These are phyloP conservation scores for Pangasius krempfi DNA, from an alignment of 2,797 vertebrate species.

Conservation along the genomic window DNA sequence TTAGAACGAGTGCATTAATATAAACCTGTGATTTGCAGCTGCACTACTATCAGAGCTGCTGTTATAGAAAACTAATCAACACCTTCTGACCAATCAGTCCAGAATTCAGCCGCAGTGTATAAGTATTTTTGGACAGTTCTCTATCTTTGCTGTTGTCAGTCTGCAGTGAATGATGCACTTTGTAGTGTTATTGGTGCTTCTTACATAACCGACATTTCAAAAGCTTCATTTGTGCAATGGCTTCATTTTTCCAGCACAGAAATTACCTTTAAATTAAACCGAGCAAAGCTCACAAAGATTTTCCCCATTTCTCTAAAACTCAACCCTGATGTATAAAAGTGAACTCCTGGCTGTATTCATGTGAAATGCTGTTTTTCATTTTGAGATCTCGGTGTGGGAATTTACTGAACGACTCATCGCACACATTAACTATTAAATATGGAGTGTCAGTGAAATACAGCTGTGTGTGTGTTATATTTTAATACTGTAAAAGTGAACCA, in stretches of 20 bases:
- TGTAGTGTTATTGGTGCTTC: not conserved
- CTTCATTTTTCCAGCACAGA: not conserved
- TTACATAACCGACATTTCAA: not conserved
- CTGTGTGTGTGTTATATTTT: not conserved
- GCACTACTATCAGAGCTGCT: not conserved
- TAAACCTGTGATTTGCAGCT: not conserved
- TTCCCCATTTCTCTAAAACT: not conserved
- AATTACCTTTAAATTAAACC: not conserved
- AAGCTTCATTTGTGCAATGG: not conserved
- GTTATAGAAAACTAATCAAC: not conserved
- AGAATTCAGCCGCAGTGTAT: not conserved
- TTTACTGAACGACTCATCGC: not conserved
- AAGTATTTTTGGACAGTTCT: not conserved
- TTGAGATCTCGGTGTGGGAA: not conserved
- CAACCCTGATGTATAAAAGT: not conserved
- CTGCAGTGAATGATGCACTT: not conserved
- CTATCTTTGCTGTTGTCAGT: not conserved
- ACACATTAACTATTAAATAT: not conserved
- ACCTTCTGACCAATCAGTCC: not conserved
- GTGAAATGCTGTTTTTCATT: not conserved
- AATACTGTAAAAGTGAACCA: not conserved
- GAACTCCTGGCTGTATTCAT: not conserved
- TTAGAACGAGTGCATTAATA: not conserved
- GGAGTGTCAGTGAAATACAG: not conserved
- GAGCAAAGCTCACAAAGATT: too few species aligned